Conservation (phyloP, 53 echinoderm and acorn worm species). For the Luidia sarsii region DNA sequence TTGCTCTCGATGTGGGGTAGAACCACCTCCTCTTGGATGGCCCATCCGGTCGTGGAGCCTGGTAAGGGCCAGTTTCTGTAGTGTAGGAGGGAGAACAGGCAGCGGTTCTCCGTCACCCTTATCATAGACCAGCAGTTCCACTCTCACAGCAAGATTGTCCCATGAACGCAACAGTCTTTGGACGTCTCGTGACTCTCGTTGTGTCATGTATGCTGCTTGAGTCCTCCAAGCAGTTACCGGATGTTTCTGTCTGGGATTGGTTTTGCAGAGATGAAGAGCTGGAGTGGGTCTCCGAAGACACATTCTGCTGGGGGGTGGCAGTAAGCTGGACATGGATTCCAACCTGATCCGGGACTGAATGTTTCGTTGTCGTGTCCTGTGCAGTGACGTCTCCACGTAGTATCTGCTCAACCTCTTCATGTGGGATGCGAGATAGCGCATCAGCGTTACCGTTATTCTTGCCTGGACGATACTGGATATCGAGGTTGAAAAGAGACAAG, state of each 20-base stretch:
- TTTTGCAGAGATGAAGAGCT: no score
- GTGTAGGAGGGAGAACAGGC: neutral
- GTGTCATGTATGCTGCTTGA: no score
- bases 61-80: neutral
- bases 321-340: no score
- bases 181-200: neutral
- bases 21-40: constrained; percentile 7
- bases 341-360: no score
- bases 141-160: neutral
- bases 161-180: neutral
- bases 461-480: constrained; percentile 38
- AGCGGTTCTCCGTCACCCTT: neutral
- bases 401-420: neutral
- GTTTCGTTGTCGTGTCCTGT: neutral
- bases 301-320: no score
- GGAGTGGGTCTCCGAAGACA: no score
- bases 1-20: neutral
- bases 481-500: constrained; percentile 15
- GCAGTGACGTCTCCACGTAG: neutral
- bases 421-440: neutral
- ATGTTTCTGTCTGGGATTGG: no score
- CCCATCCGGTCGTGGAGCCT: constrained; percentile 24
- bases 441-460: constrained; percentile 5
- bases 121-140: neutral
- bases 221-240: no score